phyloP scores from a whole-genome alignment of 2,113 vertebrate genomes.

The Ellobius talpinus region DNA sequence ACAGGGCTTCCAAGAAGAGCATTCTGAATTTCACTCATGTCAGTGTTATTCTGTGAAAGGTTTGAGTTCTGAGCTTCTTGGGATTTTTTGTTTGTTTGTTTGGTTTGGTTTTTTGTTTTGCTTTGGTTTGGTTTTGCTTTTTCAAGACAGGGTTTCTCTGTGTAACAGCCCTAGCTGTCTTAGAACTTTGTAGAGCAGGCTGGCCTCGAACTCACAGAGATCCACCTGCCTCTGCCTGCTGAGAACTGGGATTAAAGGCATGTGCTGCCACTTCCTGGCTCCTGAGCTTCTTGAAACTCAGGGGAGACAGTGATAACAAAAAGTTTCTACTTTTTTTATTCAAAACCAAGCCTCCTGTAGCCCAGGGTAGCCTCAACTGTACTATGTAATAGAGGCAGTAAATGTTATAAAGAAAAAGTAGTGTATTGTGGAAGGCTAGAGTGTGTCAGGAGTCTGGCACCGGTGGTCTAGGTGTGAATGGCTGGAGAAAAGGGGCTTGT shows the following conservation, averaged over 20 bases:
- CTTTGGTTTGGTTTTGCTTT: no score
- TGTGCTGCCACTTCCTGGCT: no score
- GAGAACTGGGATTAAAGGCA: no score
- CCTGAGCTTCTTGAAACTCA: background rate
- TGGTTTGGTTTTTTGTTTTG: no score
- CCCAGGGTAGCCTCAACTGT: background rate
- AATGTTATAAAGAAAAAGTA: background rate
- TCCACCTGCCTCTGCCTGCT: no score
- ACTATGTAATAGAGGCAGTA: background rate
- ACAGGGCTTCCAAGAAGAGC: background rate
- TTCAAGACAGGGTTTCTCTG: no score
- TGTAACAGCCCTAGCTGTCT: no score
- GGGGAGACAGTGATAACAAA: background rate
- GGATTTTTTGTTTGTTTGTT: no score
- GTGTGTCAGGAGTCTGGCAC: background rate
- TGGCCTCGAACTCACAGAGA: no score
- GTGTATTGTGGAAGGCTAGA: background rate
- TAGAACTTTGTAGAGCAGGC: no score
- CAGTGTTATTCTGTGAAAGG: background rate
- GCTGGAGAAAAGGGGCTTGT: background rate
- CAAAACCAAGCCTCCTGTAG: background rate
- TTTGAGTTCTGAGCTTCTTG: background rate
- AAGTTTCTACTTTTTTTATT: background rate
- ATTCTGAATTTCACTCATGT: background rate
- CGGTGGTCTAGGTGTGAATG: background rate